A percentile compares a stretch with the other conserved stretches of the same genome.
phyloP scores from a whole-genome alignment of 2,113 vertebrate species.

The Meles meles region DNA sequence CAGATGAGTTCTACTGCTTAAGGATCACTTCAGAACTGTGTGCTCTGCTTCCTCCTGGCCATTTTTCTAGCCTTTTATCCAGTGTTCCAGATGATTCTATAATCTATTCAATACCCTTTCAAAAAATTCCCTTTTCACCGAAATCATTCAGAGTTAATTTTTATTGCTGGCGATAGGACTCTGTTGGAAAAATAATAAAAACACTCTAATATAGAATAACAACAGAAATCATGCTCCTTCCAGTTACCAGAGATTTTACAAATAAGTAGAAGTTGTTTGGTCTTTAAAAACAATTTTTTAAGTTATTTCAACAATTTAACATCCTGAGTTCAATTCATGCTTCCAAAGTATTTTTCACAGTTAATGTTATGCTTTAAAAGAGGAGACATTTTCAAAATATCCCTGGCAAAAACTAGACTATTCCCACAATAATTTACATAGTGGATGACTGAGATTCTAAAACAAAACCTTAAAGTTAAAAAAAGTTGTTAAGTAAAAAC shows the following conservation, averaged over 20 bases:
- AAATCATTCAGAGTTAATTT: conserved; percentile 49
- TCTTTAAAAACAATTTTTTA: neutral
- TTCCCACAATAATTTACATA: neutral
- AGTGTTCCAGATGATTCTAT: neutral
- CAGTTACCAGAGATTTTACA: neutral
- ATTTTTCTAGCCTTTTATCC: neutral
- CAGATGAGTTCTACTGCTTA: neutral
- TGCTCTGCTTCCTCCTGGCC: neutral
- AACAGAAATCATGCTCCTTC: neutral
- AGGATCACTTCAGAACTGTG: neutral
- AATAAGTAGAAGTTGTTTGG: neutral
- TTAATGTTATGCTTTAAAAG: neutral
- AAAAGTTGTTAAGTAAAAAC: neutral
- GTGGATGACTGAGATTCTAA: neutral
- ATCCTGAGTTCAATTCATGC: neutral
- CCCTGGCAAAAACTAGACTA: neutral
- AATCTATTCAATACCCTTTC: conserved; percentile 37
- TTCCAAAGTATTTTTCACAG: neutral
- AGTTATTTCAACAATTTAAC: neutral
- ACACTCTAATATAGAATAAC: neutral
- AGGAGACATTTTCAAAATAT: conserved; percentile 8
- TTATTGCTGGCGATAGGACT: neutral
- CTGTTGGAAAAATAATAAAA: conserved; percentile 18
- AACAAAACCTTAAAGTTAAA: neutral
- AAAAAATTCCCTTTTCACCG: conserved; percentile 23